Base-by-base conservation (phyloP, 23 tunicate species). In the Trididemnum nubilum region DNA sequence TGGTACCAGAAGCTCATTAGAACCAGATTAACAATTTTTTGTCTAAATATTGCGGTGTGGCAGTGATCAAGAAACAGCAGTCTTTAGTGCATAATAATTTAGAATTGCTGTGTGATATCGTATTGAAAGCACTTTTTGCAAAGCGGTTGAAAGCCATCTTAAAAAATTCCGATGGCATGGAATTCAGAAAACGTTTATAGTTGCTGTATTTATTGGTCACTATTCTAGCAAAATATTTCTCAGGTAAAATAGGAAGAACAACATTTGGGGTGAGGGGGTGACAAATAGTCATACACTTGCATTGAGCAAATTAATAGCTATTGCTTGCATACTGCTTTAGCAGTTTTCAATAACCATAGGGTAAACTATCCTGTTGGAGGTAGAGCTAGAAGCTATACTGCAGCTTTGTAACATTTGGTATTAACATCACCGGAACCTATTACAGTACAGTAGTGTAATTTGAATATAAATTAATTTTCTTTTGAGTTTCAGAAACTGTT, bases 241-340 rank as follows among this genome's bases (percentile, higher is more conserved):
- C 58, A 69, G 57, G 19, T 38, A 40, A 73, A 30, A 39, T 58
- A 40, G 58, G 58, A 73, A 73, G 78, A 24, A 73, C 29, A 73
- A 38, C 58, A 40, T 73, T 67, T 67, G 25, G 32, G 78, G 78
- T 73, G n/a, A n/a, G n/a, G n/a, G n/a, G n/a, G n/a, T 73, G 78
- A 15, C 78, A 69, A 36, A 69, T 28, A 69, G 74, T 28, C 3
- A 7, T 33, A 69, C 29, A 69, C 74, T 24, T 33, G 74, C 74
- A 5, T 69, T 69, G 74, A 69, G 7, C 74, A 34, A 37, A 69
- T 69, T 12, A 69, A 69, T 37, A 73, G 58, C 78, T 73, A 38
- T 73, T 73, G 58, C 58, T 73, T 18, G 28, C 78, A 7, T 39
- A 73, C 78, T 73, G n/a, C n/a, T n/a, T n/a, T n/a, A 73, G 58